A percentile compares a stretch with the other conserved stretches of the same genome.
phyloP scores from a whole-genome alignment of 2,113 vertebrate genomes.

The Stictonetta naevosa region DNA sequence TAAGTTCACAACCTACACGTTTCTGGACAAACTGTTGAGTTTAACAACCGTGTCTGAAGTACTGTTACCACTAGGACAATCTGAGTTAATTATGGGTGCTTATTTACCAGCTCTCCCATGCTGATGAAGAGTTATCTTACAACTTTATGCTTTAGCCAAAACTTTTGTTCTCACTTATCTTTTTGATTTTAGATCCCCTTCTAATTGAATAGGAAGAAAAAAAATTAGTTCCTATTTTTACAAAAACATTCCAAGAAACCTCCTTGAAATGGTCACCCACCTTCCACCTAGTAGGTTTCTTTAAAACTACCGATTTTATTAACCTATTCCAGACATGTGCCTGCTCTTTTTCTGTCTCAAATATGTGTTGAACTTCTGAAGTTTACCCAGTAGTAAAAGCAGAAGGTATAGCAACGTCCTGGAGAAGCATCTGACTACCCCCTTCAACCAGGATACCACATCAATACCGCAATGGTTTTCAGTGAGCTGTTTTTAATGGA shows the following conservation, averaged over 20 bases:
- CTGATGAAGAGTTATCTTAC: not conserved
- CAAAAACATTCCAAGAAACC: not conserved
- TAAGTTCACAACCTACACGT: not conserved
- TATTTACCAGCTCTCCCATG: not conserved
- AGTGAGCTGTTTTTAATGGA: conserved; percentile 64
- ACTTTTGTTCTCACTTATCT: not conserved
- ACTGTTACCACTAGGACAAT: not conserved
- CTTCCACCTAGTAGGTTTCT: not conserved
- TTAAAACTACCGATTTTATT: conserved; percentile 30
- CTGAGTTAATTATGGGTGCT: not conserved
- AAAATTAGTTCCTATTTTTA: not conserved
- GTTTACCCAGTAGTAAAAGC: conserved; percentile 55
- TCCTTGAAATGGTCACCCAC: not conserved
- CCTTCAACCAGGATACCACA: not conserved
- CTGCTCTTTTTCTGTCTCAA: conserved; percentile 70
- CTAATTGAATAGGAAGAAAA: not conserved
- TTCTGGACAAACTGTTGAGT: not conserved
- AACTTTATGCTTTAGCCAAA: not conserved
- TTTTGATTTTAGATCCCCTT: conserved; percentile 28
- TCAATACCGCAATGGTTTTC: conserved; percentile 40
- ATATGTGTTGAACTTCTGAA: conserved; percentile 59
- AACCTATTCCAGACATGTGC: conserved; percentile 47
- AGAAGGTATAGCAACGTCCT: conserved; percentile 34
- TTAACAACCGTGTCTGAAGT: not conserved
- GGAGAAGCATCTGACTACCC: conserved; percentile 47